Base-by-base conservation (phyloP, 2,888 invertebrate genomes). In the Spilosoma lubricipeda region DNA sequence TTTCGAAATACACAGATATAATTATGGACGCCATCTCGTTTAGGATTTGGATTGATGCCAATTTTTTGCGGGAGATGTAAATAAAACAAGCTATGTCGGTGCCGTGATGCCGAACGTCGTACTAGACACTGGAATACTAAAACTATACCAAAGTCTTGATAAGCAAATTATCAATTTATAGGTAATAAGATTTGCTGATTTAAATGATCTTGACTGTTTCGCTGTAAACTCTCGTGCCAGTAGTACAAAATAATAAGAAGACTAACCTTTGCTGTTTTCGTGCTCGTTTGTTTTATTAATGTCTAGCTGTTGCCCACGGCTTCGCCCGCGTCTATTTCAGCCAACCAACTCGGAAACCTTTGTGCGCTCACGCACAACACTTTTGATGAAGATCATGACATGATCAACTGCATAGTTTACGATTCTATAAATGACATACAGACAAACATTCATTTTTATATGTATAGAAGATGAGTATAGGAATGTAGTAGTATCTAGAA, bases 31-130 rank as follows among this genome's bases (percentile, higher is more conserved):
- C 86, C 83, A 82, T 87, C 85, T 83, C 86, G 88, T 84, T 84
- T 85, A 85, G 79, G 83, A 86, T 89, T 90, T 91, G 94, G 94
- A 90, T 72, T 81, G 72, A 78, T 89, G 94, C 95, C 95, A 94
- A 93, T 90, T 92, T 93, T 94, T 94, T 91, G 86, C 84, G 83
- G 77, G 88, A 77, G 89, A 89, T 93, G 93, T 93, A 92, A 93
- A 94, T 93, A 92, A 92, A 93, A 90, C 90, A 88, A 87, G 88
- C 85, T 85, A 86, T 89, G 90, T 90, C 88, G 92, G 91, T 91
- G 91, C 90, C 90, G 85, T 85, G 82, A 73, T 78, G 82, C 77
- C 84, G 81, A 80, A 69, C 33, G 56, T 81, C 82, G 78, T 81
- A 75, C 76, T 77, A 71, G 75, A 77, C 74, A 45, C 63, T 30